Evolutionary conservation across 2,888 invertebrate species (phyloP), one percentile per base, ranked within the genome.

Genomic region (Calameuta idolon): DNA sequence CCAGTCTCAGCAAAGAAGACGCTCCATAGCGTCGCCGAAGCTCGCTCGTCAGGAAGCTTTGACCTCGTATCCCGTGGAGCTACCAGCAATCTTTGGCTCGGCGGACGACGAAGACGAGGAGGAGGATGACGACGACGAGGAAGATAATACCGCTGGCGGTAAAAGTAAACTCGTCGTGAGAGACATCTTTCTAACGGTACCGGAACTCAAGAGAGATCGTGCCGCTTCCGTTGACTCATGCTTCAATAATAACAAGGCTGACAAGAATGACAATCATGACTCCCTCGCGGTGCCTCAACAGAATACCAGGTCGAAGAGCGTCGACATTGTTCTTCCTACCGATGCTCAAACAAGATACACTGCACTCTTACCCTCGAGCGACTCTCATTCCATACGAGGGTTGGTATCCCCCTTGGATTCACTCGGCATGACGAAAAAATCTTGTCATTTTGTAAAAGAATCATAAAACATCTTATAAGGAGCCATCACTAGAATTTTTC

Each of bases 221-320:
- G 97, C 97, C 31, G 97, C 97, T 55, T 97, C 97, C 0, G 97
- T 97, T 2, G 97, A 97, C 90, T 97, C 97, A 31, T 96, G 96
- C 89, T 97, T 97, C 91, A 94, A 96, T 76, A 94, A 95, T 34
- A 95, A 96, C 75, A 90, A 88, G 76, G 94, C 94, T 82, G 94
- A 94, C 77, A 94, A 95, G 90, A 95, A 95, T 33, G 95, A 95
- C 87, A 95, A 96, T 88, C 93, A 94, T 84, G 94, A 95, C 86
- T 94, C 94, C 77, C 92, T 96, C 82, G 94, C 95, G 79, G 96
- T 96, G 79, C 96, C 96, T 9, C 95, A 95, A 76, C 94, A 94
- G 79, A 93, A 93, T 74, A 94, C 95, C 55, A 93, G 97, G 75
- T 97, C 97, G 68, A 94, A 96, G 81, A 97, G 97, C 74, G 97